phyloP scores from a whole-genome alignment of 1,140 invertebrate genomes.

The Tetragnatha versicolor region DNA sequence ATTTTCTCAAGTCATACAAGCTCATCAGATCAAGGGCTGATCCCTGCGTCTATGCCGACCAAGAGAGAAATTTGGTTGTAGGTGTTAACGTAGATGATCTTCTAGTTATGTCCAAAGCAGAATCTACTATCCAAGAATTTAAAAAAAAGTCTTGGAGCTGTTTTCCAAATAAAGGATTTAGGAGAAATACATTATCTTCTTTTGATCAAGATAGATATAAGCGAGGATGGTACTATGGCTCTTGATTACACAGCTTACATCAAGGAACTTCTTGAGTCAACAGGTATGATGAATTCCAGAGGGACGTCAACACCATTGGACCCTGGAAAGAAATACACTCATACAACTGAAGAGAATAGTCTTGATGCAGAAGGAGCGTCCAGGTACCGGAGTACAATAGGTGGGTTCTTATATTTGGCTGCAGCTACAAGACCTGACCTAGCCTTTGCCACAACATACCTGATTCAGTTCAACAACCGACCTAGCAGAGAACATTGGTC shows the following conservation, averaged over 20 bases:
- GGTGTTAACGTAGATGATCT: slow-evolving; percentile 10
- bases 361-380: slow-evolving; percentile 12
- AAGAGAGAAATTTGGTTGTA: no score
- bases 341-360: neutral
- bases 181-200: neutral
- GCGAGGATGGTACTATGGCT: neutral
- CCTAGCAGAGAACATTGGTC: slow-evolving; percentile 56
- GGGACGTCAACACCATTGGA: neutral
- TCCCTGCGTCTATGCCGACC: no score
- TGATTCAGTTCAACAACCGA: slow-evolving; percentile 63
- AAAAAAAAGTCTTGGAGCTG: neutral
- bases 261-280: neutral
- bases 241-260: neutral
- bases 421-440: slow-evolving; percentile 63
- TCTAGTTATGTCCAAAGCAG: neutral
- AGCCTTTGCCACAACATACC: slow-evolving; percentile 63
- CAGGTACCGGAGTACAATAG: slow-evolving; percentile 61
- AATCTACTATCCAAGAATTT: neutral
- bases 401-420: slow-evolving; percentile 59
- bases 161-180: neutral
- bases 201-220: neutral
- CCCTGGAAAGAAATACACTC: neutral
- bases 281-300: neutral
- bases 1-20: slow-evolving; percentile 11
- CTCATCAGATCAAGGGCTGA: no score